Percentiles rank a stretch among this genome's conserved stretches.
phyloP scores from a whole-genome alignment of 1,140 invertebrate genomes.

The Ectropis grisescens region DNA sequence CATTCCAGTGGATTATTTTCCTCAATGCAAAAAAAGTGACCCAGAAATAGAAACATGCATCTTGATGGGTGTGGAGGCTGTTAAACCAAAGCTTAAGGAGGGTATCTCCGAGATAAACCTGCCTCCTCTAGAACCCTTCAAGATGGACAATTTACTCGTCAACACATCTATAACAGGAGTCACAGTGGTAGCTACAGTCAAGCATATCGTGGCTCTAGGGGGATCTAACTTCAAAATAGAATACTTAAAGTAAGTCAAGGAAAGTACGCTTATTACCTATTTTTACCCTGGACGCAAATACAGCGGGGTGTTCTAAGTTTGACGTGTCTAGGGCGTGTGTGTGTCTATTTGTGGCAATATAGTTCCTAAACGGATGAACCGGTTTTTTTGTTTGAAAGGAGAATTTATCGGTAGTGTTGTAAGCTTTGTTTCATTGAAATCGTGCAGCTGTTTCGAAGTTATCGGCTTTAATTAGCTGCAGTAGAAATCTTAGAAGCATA shows the following conservation, averaged over 20 bases:
- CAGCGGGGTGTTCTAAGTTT: too few relatives aligned
- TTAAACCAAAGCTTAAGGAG: constrained; percentile 71
- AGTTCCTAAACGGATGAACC: too few relatives aligned
- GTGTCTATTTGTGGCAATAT: too few relatives aligned
- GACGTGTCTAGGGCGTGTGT: too few relatives aligned
- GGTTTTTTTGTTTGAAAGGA: too few relatives aligned
- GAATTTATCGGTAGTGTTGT: too few relatives aligned
- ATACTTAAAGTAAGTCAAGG: constrained; percentile 74
- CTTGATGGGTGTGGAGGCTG: constrained; percentile 67
- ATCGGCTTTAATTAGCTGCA: too few relatives aligned
- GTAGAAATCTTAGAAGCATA: too few relatives aligned
- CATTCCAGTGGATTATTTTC: constrained; percentile 72
- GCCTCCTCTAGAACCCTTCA: constrained; percentile 75
- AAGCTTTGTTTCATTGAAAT: too few relatives aligned
- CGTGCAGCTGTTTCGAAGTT: too few relatives aligned
- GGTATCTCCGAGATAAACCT: constrained; percentile 76
- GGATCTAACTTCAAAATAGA: constrained; percentile 74
- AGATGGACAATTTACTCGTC: constrained; percentile 73
- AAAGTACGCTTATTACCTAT: too few relatives aligned
- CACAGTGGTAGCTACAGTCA: constrained; percentile 75
- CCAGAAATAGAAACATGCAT: constrained; percentile 74
- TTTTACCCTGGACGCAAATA: neutral
- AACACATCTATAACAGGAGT: constrained; percentile 76
- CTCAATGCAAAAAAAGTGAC: constrained; percentile 72
- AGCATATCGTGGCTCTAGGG: constrained; percentile 75